These are phyloP conservation scores for Budorcas taxicolor DNA, from an alignment of 2,113 vertebrate species.

Conservation along the genomic window DNA sequence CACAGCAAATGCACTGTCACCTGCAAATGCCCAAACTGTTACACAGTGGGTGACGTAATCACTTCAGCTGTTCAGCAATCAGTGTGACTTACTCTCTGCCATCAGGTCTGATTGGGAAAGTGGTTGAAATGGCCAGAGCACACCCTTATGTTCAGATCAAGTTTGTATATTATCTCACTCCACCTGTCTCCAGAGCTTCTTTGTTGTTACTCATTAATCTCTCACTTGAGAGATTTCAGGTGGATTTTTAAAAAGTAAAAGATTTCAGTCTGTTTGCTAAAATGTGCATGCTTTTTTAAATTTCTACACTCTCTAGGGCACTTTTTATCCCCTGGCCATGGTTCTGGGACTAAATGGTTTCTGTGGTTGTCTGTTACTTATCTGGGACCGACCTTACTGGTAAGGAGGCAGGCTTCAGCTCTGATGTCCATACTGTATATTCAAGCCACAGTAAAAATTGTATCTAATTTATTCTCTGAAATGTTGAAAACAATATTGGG, in stretches of 20 bases:
- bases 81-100: neutral
- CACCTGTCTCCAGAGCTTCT: neutral
- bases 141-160: neutral
- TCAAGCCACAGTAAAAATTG: slow-evolving; percentile 48
- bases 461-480: slow-evolving; percentile 49
- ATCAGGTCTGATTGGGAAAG: neutral
- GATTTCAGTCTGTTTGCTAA: neutral
- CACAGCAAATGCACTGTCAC: neutral
- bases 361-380: neutral
- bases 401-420: slow-evolving; percentile 18
- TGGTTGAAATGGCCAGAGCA: neutral
- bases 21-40: neutral
- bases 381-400: neutral
- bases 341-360: neutral
- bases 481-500: slow-evolving; percentile 43
- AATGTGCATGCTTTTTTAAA: neutral
- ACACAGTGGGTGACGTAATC: neutral
- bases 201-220: neutral
- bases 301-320: neutral
- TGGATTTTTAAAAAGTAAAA: neutral
- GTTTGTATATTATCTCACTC: neutral
- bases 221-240: neutral
- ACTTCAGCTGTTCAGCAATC: neutral
- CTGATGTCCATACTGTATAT: slow-evolving; percentile 39
- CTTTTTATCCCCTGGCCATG: neutral